A percentile compares a stretch with the other conserved stretches of the same genome.
Conservation (phyloP, 2,797 vertebrate species). For the Ceryle rudis region DNA sequence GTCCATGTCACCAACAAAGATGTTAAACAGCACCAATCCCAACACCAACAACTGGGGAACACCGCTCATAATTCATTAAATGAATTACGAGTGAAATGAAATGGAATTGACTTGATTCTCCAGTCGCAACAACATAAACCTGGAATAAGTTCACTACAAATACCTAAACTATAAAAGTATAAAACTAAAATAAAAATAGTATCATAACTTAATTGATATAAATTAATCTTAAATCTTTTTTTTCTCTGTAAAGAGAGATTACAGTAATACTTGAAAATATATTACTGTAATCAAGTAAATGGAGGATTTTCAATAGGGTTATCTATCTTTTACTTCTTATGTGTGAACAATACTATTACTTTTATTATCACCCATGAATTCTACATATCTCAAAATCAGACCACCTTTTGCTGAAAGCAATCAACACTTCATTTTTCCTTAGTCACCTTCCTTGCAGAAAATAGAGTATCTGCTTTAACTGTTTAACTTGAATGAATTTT, state of each 20-base stretch:
- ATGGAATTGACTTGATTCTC: background rate
- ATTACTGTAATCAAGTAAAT: background rate
- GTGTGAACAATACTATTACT: background rate
- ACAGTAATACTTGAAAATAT: background rate
- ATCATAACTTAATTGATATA: background rate
- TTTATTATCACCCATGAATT: background rate
- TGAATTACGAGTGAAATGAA: background rate
- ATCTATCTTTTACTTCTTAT: background rate
- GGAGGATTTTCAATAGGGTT: background rate
- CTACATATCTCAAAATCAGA: background rate
- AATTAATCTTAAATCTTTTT: background rate
- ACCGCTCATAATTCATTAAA: background rate
- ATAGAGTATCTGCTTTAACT: background rate
- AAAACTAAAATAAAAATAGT: background rate
- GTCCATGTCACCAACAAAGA: background rate
- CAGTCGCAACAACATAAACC: background rate
- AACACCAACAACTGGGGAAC: fast-evolving
- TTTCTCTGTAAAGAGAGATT: background rate
- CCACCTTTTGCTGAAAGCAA: background rate
- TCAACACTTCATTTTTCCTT: background rate
- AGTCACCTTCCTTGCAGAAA: background rate
- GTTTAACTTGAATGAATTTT: background rate
- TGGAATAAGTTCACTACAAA: background rate
- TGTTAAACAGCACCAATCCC: background rate
- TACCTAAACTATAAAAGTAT: background rate